These are phyloP conservation scores for Parasteatoda lunata DNA, from an alignment of 2,888 invertebrate genomes.

Conservation along the genomic window DNA sequence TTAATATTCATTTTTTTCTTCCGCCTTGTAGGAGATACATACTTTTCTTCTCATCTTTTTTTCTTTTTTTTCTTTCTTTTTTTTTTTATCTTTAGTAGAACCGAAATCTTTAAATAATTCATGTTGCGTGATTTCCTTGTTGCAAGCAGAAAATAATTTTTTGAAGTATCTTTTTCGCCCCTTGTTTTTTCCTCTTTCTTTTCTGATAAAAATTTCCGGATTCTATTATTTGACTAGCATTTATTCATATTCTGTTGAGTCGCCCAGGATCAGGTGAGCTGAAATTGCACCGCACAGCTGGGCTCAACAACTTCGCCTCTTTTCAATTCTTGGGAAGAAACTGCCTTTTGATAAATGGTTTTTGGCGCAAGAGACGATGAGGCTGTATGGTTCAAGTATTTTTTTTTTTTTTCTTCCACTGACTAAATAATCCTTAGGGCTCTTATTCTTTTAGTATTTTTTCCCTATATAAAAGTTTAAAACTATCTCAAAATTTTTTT, in stretches of 20 bases:
- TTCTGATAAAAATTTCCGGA: no score
- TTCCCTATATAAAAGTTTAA: neutral
- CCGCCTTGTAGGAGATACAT: no score
- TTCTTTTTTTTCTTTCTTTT: no score
- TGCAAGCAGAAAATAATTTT: no score
- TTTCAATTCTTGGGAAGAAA: neutral
- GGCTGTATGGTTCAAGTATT: neutral
- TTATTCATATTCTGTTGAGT: neutral
- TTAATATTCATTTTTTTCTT: no score
- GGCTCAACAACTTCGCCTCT: conserved; percentile 30
- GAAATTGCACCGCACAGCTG: conserved; percentile 47
- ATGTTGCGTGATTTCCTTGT: no score
- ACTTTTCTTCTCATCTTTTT: no score
- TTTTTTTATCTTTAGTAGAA: no score
- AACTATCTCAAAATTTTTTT: neutral
- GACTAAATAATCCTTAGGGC: neutral
- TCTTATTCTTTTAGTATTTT: neutral
- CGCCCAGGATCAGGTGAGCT: conserved; percentile 29
- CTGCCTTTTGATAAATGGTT: conserved; percentile 2
- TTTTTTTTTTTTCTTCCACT: neutral
- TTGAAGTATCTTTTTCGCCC: no score
- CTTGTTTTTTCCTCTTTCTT: no score
- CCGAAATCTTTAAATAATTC: no score
- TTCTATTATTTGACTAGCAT: no score
- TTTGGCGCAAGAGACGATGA: neutral